Conservation (phyloP, 2,888 invertebrate species). For the Zonitis immaculata region DNA sequence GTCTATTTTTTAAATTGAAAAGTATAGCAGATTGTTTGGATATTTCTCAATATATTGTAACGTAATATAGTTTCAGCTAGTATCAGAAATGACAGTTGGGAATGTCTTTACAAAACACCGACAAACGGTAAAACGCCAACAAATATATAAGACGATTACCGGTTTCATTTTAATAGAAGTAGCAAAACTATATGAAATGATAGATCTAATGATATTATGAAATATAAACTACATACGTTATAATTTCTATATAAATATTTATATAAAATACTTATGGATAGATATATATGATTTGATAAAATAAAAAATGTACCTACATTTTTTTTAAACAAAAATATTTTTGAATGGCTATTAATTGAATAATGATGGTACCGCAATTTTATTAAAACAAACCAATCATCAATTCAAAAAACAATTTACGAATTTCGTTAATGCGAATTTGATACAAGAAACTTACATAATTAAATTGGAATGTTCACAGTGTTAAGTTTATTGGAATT, state of each 20-base stretch:
- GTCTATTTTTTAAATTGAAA: background rate
- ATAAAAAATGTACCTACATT: no score
- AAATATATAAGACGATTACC: constrained; percentile 15
- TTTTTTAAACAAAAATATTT: no score
- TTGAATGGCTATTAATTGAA: no score
- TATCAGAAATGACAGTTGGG: constrained; percentile 28
- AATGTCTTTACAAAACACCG: constrained; percentile 31
- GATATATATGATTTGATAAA: no score
- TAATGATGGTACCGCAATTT: no score
- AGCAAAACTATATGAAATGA: background rate
- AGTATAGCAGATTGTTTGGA: constrained; percentile 8
- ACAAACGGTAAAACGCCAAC: constrained; percentile 25
- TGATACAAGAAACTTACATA: background rate
- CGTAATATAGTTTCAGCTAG: constrained; percentile 13
- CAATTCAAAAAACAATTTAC: background rate
- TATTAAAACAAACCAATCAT: no score
- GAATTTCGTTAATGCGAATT: background rate
- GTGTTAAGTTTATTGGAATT: background rate
- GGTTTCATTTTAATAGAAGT: constrained; percentile 3
- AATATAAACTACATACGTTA: no score
- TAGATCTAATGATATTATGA: no score
- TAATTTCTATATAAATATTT: no score
- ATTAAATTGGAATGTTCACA: background rate
- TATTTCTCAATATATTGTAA: constrained; percentile 6
- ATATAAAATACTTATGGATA: no score